A percentile compares a stretch with the other conserved stretches of the same genome.
Evolutionary conservation across 2,797 vertebrate genomes (phyloP).

Genomic region (Thaleichthys pacificus): DNA sequence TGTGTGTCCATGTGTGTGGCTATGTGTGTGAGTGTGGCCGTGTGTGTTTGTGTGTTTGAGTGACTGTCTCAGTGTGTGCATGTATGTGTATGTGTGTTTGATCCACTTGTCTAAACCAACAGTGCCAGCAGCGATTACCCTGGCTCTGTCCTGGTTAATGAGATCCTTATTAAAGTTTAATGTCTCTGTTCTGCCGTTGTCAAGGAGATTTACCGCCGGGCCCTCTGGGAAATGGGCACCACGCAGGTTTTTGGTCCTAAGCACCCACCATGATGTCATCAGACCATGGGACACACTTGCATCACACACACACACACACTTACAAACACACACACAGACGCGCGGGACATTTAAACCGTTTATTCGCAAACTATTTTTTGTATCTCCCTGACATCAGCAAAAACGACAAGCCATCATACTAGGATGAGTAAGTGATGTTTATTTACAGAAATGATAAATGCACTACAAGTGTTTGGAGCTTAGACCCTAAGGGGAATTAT

Average conservation of each 20-base stretch:
- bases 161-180: constrained; percentile 71
- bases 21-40: background rate
- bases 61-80: constrained; percentile 3
- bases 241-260: constrained; percentile 26
- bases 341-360: background rate
- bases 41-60: constrained; percentile 1
- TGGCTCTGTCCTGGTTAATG: constrained; percentile 55
- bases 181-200: constrained; percentile 66
- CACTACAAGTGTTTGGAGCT: too few species aligned
- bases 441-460: too few species aligned
- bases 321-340: too few species aligned
- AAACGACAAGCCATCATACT: too few species aligned
- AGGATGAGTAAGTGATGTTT: too few species aligned
- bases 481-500: too few species aligned
- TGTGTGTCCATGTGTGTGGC: background rate
- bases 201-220: constrained; percentile 59
- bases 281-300: constrained; percentile 9
- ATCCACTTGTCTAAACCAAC: constrained; percentile 61
- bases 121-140: constrained; percentile 55
- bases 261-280: constrained; percentile 23
- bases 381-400: too few species aligned
- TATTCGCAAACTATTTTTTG: too few species aligned
- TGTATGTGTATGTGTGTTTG: constrained; percentile 10
- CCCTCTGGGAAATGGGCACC: constrained; percentile 35
- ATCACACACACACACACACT: background rate